These are phyloP conservation scores for Drosophila arizonae DNA, from an alignment of 1,140 invertebrate genomes.

Conservation along the genomic window DNA sequence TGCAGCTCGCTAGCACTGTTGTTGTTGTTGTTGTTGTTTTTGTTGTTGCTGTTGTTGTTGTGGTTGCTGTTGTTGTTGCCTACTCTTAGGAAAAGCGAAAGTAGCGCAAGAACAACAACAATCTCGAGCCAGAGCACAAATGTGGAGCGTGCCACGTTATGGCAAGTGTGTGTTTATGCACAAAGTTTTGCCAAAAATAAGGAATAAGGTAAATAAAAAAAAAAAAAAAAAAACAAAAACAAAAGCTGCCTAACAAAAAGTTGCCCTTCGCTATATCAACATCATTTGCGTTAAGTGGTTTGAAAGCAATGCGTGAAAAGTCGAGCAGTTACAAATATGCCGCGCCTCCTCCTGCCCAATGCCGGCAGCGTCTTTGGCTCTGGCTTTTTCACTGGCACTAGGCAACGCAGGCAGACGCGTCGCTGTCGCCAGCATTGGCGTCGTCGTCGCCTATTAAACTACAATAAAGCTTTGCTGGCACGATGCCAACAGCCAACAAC, in stretches of 20 bases:
- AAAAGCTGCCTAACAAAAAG: conserved; percentile 26
- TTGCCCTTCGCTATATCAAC: conserved; percentile 68
- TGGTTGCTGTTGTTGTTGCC: conserved; percentile 48
- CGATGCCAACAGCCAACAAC: conserved; percentile 46
- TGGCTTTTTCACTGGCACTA: conserved; percentile 37
- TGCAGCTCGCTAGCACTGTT: conserved; percentile 43
- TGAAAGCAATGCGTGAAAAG: conserved; percentile 66
- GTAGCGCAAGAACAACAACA: conserved; percentile 69
- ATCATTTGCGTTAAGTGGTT: conserved; percentile 78
- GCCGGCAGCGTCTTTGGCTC: conserved; percentile 47
- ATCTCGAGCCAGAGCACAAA: conserved; percentile 39
- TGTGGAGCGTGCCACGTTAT: conserved; percentile 49
- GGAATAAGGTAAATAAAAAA: not conserved
- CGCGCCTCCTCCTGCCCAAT: conserved; percentile 32
- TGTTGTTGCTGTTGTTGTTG: conserved; percentile 33
- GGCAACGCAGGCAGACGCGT: not conserved
- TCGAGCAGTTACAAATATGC: conserved; percentile 50
- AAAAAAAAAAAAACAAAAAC: conserved; percentile 4
- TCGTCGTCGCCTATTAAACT: conserved; percentile 64
- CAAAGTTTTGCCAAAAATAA: conserved; percentile 39
- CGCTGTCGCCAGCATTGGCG: not conserved
- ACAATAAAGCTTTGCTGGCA: conserved; percentile 64
- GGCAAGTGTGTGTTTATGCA: conserved; percentile 63
- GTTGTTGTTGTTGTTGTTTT: conserved; percentile 37
- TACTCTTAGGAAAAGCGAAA: conserved; percentile 58